Evolutionary conservation across 2,888 invertebrate genomes (phyloP), one percentile per base, ranked within the genome.

Genomic region (Biston stratarius): DNA sequence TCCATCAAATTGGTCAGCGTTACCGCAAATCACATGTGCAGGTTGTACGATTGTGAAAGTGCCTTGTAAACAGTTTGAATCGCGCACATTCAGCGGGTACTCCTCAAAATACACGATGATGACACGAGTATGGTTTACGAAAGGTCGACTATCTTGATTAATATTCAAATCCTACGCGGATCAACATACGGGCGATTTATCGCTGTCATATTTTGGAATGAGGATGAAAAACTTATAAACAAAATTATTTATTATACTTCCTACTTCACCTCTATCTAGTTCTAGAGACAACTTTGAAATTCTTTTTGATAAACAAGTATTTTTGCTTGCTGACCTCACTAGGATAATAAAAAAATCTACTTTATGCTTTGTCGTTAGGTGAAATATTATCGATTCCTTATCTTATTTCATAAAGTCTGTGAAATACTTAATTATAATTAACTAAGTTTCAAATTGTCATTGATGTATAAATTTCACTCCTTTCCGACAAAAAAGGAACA

Each of bases 131-230:
- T 14, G 61, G 63, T 61, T 66, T 64, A 63, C 58, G 70, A 78
- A 81, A 79, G 81, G 80, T 80, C 78, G 75, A 57, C 48, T 62
- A 47, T 61, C 53, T 67, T 77, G 77, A 81, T 81, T 77, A 76
- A 75, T 78, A 71, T 75, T 67, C 65, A 69, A 61, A 61, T 64
- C 70, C 65, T 71, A 71, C 68, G 66, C 71, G 64, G 60, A 69
- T 64, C 51, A 53, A 64, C 49, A 66, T 70, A 72, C 62, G 59
- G 63, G 64, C 61, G 49, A 66, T 69, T 71, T 65, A 71, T 75
- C 69, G 63, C 66, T 69, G 70, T 70, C 63, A 65, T 57, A 53
- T 57, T 66, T 59, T 47, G 47, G 60, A 64, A 62, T 64, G 64
- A 64, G 63, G 61, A 64, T 64, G 63, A 63, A 67, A 60, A 33